Evolutionary conservation across 2,888 invertebrate species (phyloP), one percentile per base, ranked within the genome.

Genomic region (Megamerina dolium): DNA sequence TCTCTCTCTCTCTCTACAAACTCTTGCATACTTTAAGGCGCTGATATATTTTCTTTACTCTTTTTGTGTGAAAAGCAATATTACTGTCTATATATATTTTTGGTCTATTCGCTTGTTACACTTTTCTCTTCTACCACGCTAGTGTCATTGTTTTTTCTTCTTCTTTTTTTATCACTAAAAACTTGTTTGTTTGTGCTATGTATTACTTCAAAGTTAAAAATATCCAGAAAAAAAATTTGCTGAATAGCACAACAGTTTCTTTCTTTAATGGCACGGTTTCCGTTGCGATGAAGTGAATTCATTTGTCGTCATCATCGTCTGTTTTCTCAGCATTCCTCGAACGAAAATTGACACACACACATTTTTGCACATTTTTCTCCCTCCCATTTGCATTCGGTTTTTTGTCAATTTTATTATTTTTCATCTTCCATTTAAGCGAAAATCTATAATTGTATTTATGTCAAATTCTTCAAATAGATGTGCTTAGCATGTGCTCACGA

Each of bases 401-500:
- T 34, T 37, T 43, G 37, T 43, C 43, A 38, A 43, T 38, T 43
- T 34, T 43, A 43, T 43, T 38, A 43, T 38, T 38, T n/a, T 29
- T 33, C 43, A 43, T 43, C 43, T 43, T 29, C 33, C 37, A 34
- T 43, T 38, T 29, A 27, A 8, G 20, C 27, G 29, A 21, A 38
- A 38, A 53, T 51, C 53, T 51, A 53, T 53, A 53, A 51, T 51
- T 48, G 51, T 50, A 49, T 48, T 49, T 49, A 48, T 53, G 51
- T 51, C 51, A 53, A 48, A 50, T 48, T 48, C 46, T 51, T 48
- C n/a, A 43, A 39, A 61, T 59, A 55, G 62, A 60, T 62, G 58
- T 60, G 52, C 59, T 60, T 60, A 60, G 52, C 49, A 44, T 13
- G 8, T 16, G 13, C 36, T 20, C 17, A 5, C n/a, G 8, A 10